Base-by-base conservation (phyloP, 2,113 vertebrate genomes). In the Actinemys pallida region DNA sequence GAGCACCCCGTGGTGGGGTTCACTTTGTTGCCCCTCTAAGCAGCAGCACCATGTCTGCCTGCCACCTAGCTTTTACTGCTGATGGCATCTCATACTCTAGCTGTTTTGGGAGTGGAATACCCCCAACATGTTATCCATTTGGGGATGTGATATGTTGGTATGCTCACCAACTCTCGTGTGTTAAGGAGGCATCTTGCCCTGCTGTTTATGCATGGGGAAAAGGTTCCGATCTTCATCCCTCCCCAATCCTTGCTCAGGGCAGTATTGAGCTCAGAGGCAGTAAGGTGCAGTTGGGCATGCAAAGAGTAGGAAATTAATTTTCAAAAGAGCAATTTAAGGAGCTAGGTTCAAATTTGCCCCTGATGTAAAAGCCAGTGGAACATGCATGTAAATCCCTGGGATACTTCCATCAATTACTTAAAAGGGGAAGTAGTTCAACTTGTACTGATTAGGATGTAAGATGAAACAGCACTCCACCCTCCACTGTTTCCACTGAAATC, bases 61-160 rank as follows among this genome's bases (percentile, higher is more conserved):
- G 85, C 72, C 92, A 92, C 95, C 89, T 92, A 93, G 90, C 90
- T 94, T 89, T 95, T 97, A 96, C 75, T 56, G 1, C 85, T 57
- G 24, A 94, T 87, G 59, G 53, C 78, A 95, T 90, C 83, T 88
- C 86, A 93, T 91, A 45, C 93, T 96, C 95, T 84, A 85, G 83
- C 50, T 95, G 53, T 86, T 86, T 90, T 47, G 57, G 35, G 81
- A 91, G 90, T 92, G 16, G 94, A 96, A 95, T 93, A 84, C 89
- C 92, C 87, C 88, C 79, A 92, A 90, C 87, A n/a, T 10, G 35
- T 20, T 39, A 69, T n/a, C 65, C 19, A 39, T 19, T 20, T 69
- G 35, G 17, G 35, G 65, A 20, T 39, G 17, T 20, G 90, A 88
- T 88, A 92, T 42, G 92, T 93, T 91, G 90, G 69, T 81, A 65